These are phyloP conservation scores for Panzeria rudis DNA, from an alignment of 2,888 invertebrate genomes.

Conservation along the genomic window DNA sequence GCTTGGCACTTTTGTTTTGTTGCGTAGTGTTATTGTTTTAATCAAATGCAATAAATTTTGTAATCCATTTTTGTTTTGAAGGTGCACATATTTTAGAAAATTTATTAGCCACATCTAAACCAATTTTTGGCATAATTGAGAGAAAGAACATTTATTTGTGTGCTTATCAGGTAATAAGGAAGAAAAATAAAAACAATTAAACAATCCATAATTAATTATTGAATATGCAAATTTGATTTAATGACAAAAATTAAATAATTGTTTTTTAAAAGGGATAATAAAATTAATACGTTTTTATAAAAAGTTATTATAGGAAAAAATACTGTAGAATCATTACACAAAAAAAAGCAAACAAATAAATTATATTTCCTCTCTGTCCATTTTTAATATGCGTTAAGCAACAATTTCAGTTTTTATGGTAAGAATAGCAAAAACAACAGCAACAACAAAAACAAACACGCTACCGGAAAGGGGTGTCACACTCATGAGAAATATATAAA, in stretches of 20 bases:
- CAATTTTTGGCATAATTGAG: not conserved
- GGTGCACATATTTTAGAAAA: not conserved
- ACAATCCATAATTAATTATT: constrained; percentile 46
- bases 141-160: not conserved
- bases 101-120: not conserved
- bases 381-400: constrained; percentile 61
- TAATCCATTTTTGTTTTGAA: too few relatives aligned
- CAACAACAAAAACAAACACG: not conserved
- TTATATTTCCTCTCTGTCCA: constrained; percentile 55
- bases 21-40: not conserved
- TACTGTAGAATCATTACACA: not conserved
- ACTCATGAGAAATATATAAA: constrained; percentile 49
- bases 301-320: not conserved
- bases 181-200: constrained; percentile 43
- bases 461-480: constrained; percentile 70
- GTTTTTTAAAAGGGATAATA: not conserved
- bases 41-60: too few relatives aligned
- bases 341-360: constrained; percentile 7
- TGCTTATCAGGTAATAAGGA: constrained; percentile 35
- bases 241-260: constrained; percentile 17
- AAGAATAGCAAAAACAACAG: constrained; percentile 39
- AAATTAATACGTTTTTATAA: not conserved
- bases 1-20: too few relatives aligned
- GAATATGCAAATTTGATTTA: constrained; percentile 52
- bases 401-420: constrained; percentile 45